Conservation (phyloP, 2,797 vertebrate genomes). For the Oreortyx pictus region DNA sequence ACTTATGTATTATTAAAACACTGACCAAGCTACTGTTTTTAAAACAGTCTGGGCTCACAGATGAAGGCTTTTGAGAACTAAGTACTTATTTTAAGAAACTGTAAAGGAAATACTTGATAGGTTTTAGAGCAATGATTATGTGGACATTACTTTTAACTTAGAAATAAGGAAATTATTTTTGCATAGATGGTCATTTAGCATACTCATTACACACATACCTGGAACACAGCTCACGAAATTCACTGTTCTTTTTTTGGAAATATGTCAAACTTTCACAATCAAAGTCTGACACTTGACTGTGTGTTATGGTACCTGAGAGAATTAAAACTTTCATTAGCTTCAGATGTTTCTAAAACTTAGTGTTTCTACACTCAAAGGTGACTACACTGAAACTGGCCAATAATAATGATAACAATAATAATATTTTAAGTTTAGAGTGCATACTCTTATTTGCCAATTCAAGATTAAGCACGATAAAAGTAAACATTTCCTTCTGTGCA, state of each 20-base stretch:
- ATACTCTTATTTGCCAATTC: neutral
- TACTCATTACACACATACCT: accelerated
- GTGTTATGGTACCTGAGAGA: neutral
- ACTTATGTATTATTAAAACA: neutral
- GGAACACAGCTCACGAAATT: neutral
- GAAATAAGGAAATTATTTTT: neutral
- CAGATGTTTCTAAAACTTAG: neutral
- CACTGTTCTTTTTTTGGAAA: neutral
- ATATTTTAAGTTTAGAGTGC: neutral
- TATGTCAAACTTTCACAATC: neutral
- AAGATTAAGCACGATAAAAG: neutral
- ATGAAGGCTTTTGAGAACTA: neutral
- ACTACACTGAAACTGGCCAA: neutral
- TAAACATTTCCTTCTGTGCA: neutral
- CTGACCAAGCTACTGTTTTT: neutral
- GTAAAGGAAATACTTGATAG: neutral
- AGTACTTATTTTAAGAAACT: neutral
- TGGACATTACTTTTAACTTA: neutral
- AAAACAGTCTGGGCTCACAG: neutral
- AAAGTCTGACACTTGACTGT: neutral
- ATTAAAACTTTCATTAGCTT: neutral
- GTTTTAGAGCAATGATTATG: neutral
- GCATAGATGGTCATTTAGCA: neutral
- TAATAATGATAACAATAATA: neutral
- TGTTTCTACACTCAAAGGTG: neutral